phyloP scores from a whole-genome alignment of 2,113 vertebrate genomes.

The Podarcis raffonei region DNA sequence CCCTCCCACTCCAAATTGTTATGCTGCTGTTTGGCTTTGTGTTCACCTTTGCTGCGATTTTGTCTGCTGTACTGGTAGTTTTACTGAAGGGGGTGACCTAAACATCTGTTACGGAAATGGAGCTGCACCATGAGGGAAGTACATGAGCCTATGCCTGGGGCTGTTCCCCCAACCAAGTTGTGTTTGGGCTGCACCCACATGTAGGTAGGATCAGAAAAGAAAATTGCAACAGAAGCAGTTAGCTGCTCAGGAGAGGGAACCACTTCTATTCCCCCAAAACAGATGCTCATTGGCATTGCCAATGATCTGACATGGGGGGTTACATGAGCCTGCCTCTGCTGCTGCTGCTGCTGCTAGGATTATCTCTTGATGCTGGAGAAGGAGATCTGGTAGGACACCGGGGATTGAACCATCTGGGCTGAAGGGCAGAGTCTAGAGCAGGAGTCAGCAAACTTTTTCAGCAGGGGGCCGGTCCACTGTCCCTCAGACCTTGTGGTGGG shows the following conservation, averaged over 20 bases:
- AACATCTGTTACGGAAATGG: neutral
- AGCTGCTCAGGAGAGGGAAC: neutral
- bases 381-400: neutral
- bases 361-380: neutral
- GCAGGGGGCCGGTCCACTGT: too few species aligned
- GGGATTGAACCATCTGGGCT: neutral
- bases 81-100: neutral
- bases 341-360: neutral
- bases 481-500: too few species aligned
- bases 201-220: neutral
- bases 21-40: neutral
- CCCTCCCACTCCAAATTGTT: neutral
- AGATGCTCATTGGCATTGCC: neutral
- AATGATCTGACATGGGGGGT: neutral
- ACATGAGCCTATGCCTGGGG: too few species aligned
- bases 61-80: neutral
- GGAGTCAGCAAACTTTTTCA: too few species aligned
- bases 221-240: neutral
- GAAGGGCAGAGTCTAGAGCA: too few species aligned
- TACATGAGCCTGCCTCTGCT: neutral
- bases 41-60: neutral
- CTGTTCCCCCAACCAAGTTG: too few species aligned
- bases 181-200: neutral
- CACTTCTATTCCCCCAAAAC: too few species aligned
- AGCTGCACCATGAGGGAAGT: neutral